These are phyloP conservation scores for Graphium colonna DNA, from an alignment of 2,888 invertebrate genomes.

Conservation along the genomic window DNA sequence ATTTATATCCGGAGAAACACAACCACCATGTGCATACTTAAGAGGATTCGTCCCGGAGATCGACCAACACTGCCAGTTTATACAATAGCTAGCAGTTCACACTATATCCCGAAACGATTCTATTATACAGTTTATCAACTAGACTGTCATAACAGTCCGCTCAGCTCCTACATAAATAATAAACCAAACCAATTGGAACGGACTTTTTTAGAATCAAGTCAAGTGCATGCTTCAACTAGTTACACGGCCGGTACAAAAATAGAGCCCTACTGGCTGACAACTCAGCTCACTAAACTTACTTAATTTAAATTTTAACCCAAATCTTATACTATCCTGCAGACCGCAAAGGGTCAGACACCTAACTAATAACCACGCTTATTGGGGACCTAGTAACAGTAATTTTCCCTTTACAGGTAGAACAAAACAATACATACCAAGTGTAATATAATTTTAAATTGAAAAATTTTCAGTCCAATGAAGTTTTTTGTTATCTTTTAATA, in stretches of 20 bases:
- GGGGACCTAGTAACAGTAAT: neutral
- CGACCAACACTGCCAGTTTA: neutral
- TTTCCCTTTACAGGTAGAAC: neutral
- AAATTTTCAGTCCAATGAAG: too few species aligned
- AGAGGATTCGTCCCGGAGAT: slow-evolving; percentile 16
- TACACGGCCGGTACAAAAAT: slow-evolving; percentile 63
- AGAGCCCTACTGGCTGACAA: slow-evolving; percentile 53
- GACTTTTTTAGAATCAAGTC: neutral
- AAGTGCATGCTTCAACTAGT: slow-evolving; percentile 35
- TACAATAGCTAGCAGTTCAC: neutral
- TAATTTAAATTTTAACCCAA: slow-evolving; percentile 37
- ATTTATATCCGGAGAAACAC: neutral
- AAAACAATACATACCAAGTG: neutral
- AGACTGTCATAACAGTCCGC: slow-evolving; percentile 11
- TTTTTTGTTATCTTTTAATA: too few species aligned
- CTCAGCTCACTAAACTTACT: slow-evolving; percentile 50
- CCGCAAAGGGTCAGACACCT: slow-evolving; percentile 5
- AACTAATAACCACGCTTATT: neutral
- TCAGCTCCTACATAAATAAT: neutral
- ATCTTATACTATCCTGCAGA: slow-evolving; percentile 22
- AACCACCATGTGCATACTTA: neutral
- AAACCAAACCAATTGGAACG: neutral
- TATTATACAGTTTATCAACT: neutral
- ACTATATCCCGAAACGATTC: neutral
- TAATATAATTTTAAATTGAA: too few species aligned